phyloP scores from a whole-genome alignment of 2,797 vertebrate genomes.

The Halcyon chelicuti region DNA sequence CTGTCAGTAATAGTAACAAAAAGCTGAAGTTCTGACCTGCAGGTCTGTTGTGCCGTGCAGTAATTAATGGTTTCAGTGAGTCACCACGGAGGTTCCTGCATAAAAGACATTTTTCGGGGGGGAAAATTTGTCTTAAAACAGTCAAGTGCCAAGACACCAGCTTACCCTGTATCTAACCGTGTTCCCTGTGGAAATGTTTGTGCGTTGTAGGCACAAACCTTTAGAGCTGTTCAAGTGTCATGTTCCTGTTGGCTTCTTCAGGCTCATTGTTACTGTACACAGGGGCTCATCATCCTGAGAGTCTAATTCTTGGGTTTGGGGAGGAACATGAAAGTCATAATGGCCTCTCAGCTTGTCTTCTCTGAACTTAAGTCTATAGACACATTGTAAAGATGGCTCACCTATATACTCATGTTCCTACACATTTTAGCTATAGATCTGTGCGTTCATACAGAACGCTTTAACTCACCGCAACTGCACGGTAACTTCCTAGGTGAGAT shows the following conservation, averaged over 20 bases:
- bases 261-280: not conserved
- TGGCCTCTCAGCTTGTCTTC: not conserved
- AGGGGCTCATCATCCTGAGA: not conserved
- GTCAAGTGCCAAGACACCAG: not conserved
- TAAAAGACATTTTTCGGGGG: not conserved
- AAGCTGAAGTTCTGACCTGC: not conserved
- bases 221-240: not conserved
- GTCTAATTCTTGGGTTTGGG: not conserved
- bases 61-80: not conserved
- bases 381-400: not conserved
- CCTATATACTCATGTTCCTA: not conserved
- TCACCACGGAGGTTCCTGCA: not conserved
- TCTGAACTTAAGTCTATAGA: not conserved
- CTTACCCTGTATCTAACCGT: not conserved
- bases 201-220: not conserved
- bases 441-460: not conserved
- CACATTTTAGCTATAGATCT: not conserved
- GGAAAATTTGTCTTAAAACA: not conserved
- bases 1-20: not conserved
- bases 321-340: rapidly evolving
- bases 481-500: not conserved
- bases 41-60: not conserved
- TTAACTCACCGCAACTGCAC: not conserved
- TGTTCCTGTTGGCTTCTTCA: not conserved
- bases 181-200: not conserved